Conservation (phyloP, 2,797 vertebrate genomes). For the Odontamblyopus rebecca region DNA sequence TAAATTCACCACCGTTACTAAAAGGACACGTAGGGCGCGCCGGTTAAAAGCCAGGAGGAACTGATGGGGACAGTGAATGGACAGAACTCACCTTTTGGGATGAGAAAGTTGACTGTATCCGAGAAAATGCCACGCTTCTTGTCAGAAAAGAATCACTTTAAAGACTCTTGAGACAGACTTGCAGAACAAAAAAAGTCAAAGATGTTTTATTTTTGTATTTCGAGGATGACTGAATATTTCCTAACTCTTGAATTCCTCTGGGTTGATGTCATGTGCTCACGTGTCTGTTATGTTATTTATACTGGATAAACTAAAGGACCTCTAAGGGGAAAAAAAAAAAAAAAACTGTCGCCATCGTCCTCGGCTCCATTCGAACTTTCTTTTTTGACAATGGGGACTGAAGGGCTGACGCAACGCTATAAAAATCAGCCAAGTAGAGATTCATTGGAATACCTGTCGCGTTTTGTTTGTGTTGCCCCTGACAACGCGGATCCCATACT, state of each 20-base stretch:
- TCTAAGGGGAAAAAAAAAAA: constrained; percentile 53
- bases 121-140: constrained; percentile 60
- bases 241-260: constrained; percentile 74
- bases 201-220: constrained; percentile 87
- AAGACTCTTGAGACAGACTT: constrained; percentile 59
- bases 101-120: constrained; percentile 37
- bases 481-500: constrained; percentile 73
- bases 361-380: constrained; percentile 70
- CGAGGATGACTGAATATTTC: constrained; percentile 72
- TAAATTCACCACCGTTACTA: constrained; percentile 82
- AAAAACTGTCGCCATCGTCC: constrained; percentile 58
- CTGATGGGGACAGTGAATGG: constrained; percentile 57
- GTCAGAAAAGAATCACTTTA: constrained; percentile 64
- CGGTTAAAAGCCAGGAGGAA: constrained; percentile 79
- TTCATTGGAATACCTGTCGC: constrained; percentile 77
- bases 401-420: constrained; percentile 64
- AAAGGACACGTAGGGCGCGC: constrained; percentile 83
- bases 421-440: constrained; percentile 75
- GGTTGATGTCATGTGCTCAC: constrained; percentile 72
- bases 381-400: constrained; percentile 61
- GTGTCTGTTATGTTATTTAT: constrained; percentile 82
- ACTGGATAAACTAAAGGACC: constrained; percentile 79
- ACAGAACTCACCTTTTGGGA: constrained; percentile 50
- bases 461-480: constrained; percentile 74
- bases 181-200: constrained; percentile 70